phyloP scores from a whole-genome alignment of 2,888 invertebrate genomes.

The Heteromurus nitidus region DNA sequence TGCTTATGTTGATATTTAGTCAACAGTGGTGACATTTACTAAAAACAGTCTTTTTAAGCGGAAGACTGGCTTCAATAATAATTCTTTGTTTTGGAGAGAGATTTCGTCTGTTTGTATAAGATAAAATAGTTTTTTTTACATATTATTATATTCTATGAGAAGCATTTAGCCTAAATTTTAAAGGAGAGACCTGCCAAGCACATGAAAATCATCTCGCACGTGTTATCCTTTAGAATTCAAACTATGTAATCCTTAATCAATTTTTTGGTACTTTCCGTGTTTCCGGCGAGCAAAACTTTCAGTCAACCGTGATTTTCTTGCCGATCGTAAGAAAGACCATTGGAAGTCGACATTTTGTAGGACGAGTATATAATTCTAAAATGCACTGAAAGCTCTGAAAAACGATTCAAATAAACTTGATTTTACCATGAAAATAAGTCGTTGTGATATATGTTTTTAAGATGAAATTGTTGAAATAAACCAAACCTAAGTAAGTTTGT shows the following conservation, averaged over 20 bases:
- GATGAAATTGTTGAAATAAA: constrained; percentile 15
- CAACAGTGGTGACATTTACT: neutral
- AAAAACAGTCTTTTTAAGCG: constrained; percentile 30
- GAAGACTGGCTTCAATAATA: constrained; percentile 13
- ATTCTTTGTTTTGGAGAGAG: constrained; percentile 51
- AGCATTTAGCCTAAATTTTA: neutral
- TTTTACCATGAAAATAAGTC: constrained; percentile 20
- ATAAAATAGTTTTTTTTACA: constrained; percentile 24
- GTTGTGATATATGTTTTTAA: constrained; percentile 46
- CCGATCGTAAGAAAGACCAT: neutral
- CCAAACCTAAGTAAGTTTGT: neutral
- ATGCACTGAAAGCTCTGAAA: neutral
- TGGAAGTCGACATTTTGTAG: neutral
- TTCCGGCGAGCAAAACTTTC: neutral
- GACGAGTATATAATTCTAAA: neutral
- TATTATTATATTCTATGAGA: constrained; percentile 37
- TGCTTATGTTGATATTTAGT: neutral
- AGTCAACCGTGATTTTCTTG: neutral
- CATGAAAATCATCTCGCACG: neutral
- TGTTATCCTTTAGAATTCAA: neutral
- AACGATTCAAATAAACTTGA: constrained; percentile 25
- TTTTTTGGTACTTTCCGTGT: neutral
- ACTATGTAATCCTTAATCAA: neutral
- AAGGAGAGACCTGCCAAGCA: neutral
- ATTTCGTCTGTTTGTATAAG: constrained; percentile 62